Evolutionary conservation across 2,888 invertebrate species (phyloP), one percentile per base, ranked within the genome.

Genomic region (Chloroclysta siterata): DNA sequence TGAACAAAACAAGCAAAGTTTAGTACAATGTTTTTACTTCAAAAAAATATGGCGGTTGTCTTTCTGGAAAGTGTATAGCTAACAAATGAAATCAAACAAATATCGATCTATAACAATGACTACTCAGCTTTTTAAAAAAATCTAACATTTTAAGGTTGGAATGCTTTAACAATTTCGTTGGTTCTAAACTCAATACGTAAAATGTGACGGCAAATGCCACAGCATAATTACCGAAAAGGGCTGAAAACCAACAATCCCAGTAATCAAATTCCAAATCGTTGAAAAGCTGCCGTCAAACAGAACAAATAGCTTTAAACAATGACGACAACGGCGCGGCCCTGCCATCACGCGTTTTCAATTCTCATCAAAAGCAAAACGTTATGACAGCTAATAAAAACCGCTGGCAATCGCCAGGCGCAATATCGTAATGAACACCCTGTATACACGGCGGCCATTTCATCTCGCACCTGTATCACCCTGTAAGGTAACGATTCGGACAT

Each of bases 341-440:
- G 44, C 65, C 60, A 57, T 77, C 85, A 86, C 89, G 88, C 84
- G 85, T 90, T 90, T 90, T 90, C 90, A 89, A 90, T 91, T 90
- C 89, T 88, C 90, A 91, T 91, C 91, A 91, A 89, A 90, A 87
- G 87, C 83, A 85, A 85, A 86, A 72, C 86, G 87, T 87, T 90
- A 89, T 89, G 91, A 89, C 88, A 83, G 76, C 82, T 88, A 89
- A 90, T 91, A 90, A 90, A 90, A 91, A 87, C 84, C 78, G 82
- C 79, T 79, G 79, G 86, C 88, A 85, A 88, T 91, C 89, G 85
- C 63, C 84, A 84, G 84, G 85, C 85, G 88, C 90, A 91, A 92
- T 91, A 91, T 88, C 90, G 89, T 92, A 92, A 92, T 91, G 92
- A 92, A 92, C 91, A 90, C 78, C 87, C 88, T 90, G 89, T 90